phyloP scores from a whole-genome alignment of 1,140 invertebrate genomes.

The Gyrodactylus salaris region DNA sequence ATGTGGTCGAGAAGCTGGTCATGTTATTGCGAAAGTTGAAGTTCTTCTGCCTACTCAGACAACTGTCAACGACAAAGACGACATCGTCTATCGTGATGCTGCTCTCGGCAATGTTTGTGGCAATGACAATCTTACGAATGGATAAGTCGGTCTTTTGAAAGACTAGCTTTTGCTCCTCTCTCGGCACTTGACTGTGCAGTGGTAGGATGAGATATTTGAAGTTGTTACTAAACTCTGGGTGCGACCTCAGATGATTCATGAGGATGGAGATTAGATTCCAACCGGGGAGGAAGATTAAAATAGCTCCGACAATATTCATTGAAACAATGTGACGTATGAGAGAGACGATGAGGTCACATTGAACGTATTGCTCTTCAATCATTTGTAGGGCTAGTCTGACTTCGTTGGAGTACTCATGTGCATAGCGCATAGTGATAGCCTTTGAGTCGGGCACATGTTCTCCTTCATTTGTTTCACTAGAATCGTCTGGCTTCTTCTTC shows the following conservation, averaged over 20 bases:
- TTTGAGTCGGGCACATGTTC: slow-evolving; percentile 12
- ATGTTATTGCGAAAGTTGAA: slow-evolving; percentile 22
- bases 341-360: background rate
- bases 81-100: slow-evolving; percentile 23
- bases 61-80: slow-evolving; percentile 19
- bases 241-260: slow-evolving; percentile 43
- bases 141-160: slow-evolving; percentile 18
- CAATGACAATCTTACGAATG: slow-evolving; percentile 22
- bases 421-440: slow-evolving; percentile 18
- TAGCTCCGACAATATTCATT: slow-evolving; percentile 32
- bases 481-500: slow-evolving; percentile 30
- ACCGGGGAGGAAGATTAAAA: slow-evolving; percentile 18
- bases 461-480: slow-evolving; percentile 21
- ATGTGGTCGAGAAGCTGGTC: slow-evolving; percentile 22
- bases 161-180: slow-evolving; percentile 19
- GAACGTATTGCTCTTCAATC: background rate
- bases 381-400: slow-evolving; percentile 32
- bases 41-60: slow-evolving; percentile 20
- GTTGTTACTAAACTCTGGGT: slow-evolving; percentile 32
- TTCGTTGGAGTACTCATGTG: slow-evolving; percentile 19
- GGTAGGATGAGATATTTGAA: slow-evolving; percentile 17
- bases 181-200: slow-evolving; percentile 20
- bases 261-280: slow-evolving; percentile 45
- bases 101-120: slow-evolving; percentile 25
- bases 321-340: slow-evolving; percentile 30